phyloP scores from a whole-genome alignment of 2,113 vertebrate species.

The Leucoraja erinaceus region DNA sequence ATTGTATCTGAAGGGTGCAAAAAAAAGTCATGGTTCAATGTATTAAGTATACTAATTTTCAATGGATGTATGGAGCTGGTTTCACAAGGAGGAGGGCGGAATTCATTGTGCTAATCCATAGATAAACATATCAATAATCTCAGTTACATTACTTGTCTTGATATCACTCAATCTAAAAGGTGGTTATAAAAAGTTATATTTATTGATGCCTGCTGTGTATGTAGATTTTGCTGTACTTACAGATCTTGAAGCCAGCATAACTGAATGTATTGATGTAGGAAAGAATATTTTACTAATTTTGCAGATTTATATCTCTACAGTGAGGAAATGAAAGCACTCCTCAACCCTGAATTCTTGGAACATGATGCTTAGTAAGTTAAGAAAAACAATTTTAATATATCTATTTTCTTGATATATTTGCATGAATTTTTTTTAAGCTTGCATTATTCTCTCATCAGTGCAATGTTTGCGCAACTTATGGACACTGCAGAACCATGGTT shows the following conservation, averaged over 20 bases:
- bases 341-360: constrained; percentile 85
- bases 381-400: neutral
- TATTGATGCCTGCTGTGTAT: neutral
- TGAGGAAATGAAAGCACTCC: constrained; percentile 86
- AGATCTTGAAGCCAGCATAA: neutral
- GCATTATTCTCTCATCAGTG: constrained; percentile 53
- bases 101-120: neutral
- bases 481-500: constrained; percentile 74
- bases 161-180: neutral
- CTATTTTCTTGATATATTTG: constrained; percentile 24
- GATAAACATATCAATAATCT: neutral
- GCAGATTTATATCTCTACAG: constrained; percentile 54
- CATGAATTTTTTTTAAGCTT: constrained; percentile 43
- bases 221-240: neutral
- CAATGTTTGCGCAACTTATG: constrained; percentile 71
- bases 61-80: neutral
- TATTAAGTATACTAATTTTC: neutral
- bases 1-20: neutral
- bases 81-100: neutral
- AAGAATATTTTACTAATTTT: constrained; percentile 30
- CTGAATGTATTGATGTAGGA: constrained; percentile 2
- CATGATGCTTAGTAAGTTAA: constrained; percentile 94
- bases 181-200: neutral
- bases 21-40: neutral
- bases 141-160: neutral